Percentiles rank a stretch among this genome's conserved stretches.
Conservation (phyloP, 2,888 invertebrate genomes). For the Melinaea marsaeus region DNA sequence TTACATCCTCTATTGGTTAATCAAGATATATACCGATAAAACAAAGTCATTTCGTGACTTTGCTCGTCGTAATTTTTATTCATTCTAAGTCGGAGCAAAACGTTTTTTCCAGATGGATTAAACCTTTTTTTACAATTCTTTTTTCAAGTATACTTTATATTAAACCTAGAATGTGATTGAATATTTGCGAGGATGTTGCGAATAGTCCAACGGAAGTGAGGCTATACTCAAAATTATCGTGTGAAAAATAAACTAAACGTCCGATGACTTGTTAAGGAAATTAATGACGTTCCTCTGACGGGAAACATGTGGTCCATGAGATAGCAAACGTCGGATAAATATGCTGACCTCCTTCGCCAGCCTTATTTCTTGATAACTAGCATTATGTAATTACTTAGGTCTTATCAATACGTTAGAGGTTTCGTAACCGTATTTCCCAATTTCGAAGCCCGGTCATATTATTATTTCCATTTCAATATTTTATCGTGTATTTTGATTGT, state of each 20-base stretch:
- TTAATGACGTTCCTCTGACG: constrained; percentile 31
- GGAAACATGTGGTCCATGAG: constrained; percentile 30
- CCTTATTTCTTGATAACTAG: constrained; percentile 4
- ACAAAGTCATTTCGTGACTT: background rate
- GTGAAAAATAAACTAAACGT: constrained; percentile 42
- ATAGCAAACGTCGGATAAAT: constrained; percentile 28
- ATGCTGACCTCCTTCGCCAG: constrained; percentile 25
- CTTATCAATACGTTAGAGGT: constrained; percentile 1
- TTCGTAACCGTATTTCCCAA: background rate
- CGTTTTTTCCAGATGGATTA: too few relatives aligned
- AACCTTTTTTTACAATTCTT: background rate
- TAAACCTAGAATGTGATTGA: too few relatives aligned
- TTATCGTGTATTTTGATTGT: background rate
- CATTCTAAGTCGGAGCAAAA: too few relatives aligned
- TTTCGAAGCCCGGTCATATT: background rate
- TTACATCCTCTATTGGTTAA: constrained; percentile 49
- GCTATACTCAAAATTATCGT: constrained; percentile 47
- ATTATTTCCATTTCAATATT: background rate
- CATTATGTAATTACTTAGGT: constrained; percentile 1
- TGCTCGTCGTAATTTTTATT: background rate
- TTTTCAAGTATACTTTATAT: background rate
- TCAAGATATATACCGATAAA: constrained; percentile 24
- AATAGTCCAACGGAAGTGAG: constrained; percentile 49
- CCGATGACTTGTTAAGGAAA: constrained; percentile 31
- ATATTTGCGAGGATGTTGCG: constrained; percentile 32